phyloP scores from a whole-genome alignment of 92 coral and sea anemone species.

The Epizoanthus fatuus region DNA sequence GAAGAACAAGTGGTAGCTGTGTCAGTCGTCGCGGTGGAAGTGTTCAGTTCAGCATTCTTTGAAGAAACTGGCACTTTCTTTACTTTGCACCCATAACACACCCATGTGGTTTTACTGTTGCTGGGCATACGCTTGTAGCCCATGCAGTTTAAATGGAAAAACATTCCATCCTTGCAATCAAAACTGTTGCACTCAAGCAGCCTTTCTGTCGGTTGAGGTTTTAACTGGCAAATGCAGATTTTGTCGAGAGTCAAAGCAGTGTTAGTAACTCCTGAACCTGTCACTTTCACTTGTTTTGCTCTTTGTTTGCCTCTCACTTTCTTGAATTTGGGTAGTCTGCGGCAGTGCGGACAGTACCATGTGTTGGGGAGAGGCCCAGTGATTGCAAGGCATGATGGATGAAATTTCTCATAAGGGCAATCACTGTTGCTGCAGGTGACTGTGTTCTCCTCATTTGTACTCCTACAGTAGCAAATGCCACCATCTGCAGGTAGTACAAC shows the following conservation, averaged over 20 bases:
- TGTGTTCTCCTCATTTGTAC: constrained; percentile 37
- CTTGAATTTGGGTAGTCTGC: constrained; percentile 58
- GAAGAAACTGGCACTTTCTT: background rate
- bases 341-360: constrained; percentile 69
- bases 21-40: background rate
- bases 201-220: constrained; percentile 57
- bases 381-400: constrained; percentile 61
- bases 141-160: constrained; percentile 77
- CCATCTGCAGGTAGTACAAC: constrained; percentile 25
- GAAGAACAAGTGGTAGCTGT: constrained; percentile 61
- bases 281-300: background rate
- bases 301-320: constrained; percentile 19
- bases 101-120: constrained; percentile 77
- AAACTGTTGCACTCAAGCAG: constrained; percentile 78
- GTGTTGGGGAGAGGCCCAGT: constrained; percentile 53
- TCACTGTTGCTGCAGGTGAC: constrained; percentile 66
- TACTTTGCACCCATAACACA: constrained; percentile 45
- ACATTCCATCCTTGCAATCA: constrained; percentile 67
- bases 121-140: constrained; percentile 77
- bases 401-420: constrained; percentile 63
- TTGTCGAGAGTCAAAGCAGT: constrained; percentile 60
- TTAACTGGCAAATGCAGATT: constrained; percentile 69
- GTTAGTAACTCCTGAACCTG: background rate
- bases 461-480: constrained; percentile 59
- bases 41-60: background rate